Evolutionary conservation across 2,113 vertebrate genomes (phyloP), one percentile per base, ranked within the genome.

Genomic region (Myotis yumanensis): DNA sequence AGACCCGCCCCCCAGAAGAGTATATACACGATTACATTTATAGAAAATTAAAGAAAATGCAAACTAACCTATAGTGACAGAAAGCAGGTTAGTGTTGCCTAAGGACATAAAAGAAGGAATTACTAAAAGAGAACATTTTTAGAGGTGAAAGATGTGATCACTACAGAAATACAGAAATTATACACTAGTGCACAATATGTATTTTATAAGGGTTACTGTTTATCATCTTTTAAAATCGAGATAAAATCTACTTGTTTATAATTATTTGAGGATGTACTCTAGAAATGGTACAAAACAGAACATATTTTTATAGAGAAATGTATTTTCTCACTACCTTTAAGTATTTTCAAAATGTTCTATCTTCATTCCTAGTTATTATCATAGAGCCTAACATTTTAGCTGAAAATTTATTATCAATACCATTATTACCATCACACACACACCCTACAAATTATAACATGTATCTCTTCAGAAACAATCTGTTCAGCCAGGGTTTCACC

Each of bases 351-450:
- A 89, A 76, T 86, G 46, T 1, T 95, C 20, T 81, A 54, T 59
- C 66, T 90, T 96, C 35, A 85, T 71, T 86, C 43, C 40, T 72
- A 73, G 91, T 89, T 91, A 92, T 59, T 80, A 43, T 30, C 83
- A 79, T 1, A 90, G 30, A 85, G 20, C 28, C 72, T 57, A 73
- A 69, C 51, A 77, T 28, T 71, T 85, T 73, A 84, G 46, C 54
- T 84, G 28, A 79, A 91, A 93, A 93, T 77, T 84, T 71, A 73
- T 4, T 57, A 87, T 80, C 46, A 77, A 62, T 62, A 90, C 23
- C 37, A 37, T 68, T 30, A 62, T 90, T 66, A 89, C 37, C 30
- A 90, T 7, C 32, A 15, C 20, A 77, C n/a, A 7, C 46, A 76
- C 28, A 52, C 7, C 20, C 40, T 17, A 89, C 32, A 89, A 64